Evolutionary conservation across 2,113 vertebrate genomes (phyloP).

Genomic region (Sclerurus mexicanus): DNA sequence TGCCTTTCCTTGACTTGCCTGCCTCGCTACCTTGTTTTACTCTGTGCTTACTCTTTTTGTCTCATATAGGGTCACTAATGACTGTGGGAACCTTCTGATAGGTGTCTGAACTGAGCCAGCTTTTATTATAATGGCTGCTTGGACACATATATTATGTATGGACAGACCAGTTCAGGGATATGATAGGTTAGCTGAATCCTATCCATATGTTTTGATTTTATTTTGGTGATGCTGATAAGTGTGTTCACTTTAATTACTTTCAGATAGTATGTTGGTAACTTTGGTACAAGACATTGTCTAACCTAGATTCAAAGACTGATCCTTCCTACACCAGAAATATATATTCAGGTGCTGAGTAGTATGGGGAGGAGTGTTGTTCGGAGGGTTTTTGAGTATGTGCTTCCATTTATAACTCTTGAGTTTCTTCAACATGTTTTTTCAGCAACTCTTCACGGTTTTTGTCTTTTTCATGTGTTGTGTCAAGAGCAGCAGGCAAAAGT

Average conservation of each 20-base stretch:
- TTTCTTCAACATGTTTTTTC: not conserved
- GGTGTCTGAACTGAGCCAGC: not conserved
- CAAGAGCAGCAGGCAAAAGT: not conserved
- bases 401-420: not conserved
- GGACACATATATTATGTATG: accelerated
- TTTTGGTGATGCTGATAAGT: not conserved
- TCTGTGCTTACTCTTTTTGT: not conserved
- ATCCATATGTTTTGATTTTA: not conserved
- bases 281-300: not conserved
- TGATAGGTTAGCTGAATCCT: not conserved
- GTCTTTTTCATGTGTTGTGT: not conserved
- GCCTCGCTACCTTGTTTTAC: not conserved
- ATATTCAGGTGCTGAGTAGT: not conserved
- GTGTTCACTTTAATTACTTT: not conserved
- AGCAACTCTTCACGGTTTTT: not conserved
- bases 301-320: not conserved
- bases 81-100: not conserved
- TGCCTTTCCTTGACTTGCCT: not conserved
- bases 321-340: not conserved
- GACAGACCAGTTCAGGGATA: not conserved
- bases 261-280: not conserved
- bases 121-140: not conserved
- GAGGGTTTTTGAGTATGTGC: not conserved
- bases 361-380: not conserved
- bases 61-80: not conserved